Evolutionary conservation across 2,797 vertebrate species (phyloP).

Genomic region (Manis javanica): DNA sequence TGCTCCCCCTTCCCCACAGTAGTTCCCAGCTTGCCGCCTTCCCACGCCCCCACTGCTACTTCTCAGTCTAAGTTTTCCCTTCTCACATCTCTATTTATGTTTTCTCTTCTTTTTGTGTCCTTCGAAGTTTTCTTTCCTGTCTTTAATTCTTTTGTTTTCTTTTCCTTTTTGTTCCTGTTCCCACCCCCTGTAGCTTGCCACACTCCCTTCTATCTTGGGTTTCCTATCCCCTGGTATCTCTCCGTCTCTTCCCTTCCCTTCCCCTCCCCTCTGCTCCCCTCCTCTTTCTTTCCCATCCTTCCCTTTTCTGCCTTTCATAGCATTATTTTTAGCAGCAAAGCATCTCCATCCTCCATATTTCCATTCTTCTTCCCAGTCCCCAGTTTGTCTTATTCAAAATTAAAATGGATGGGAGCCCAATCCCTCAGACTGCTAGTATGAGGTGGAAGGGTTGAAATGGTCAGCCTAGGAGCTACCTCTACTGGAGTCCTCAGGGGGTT

Average conservation of each 20-base stretch:
- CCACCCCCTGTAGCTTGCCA: neutral
- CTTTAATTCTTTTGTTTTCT: neutral
- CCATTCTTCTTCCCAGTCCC: neutral
- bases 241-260: neutral
- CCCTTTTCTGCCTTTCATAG: no score
- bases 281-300: neutral
- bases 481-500: neutral
- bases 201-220: neutral
- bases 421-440: neutral
- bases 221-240: neutral
- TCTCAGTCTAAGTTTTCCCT: neutral
- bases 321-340: neutral
- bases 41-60: neutral
- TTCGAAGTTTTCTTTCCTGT: neutral
- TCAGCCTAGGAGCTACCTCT: neutral
- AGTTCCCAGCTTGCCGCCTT: neutral
- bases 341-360: neutral
- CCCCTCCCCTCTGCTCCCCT: no score
- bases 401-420: neutral
- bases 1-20: accelerated
- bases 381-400: slow-evolving; percentile 55
- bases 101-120: neutral
- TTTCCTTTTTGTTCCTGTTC: neutral
- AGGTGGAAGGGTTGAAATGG: neutral
- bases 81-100: neutral